Evolutionary conservation across 1,140 invertebrate genomes (phyloP), one percentile per base, ranked within the genome.

Genomic region (Hyposmocoma kahamanoa): DNA sequence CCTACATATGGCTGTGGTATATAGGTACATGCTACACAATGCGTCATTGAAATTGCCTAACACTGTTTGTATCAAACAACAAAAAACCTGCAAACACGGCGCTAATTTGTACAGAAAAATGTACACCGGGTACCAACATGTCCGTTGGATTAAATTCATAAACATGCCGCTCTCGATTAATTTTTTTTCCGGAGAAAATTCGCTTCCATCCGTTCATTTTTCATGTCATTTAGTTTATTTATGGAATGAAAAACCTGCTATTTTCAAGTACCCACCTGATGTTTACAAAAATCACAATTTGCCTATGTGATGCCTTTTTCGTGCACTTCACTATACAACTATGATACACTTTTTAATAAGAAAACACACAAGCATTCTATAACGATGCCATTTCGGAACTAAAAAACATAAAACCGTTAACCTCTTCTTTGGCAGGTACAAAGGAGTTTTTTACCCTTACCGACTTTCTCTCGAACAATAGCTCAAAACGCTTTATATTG

Each of bases 401-500:
- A 83, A 80, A 79, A 80, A 79, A 72, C 55, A 65, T 59, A 45
- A 74, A 73, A 56, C 74, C 69, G 65, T 73, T 72, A 63, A 42
- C 56, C 60, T 45, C 46, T 71, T 65, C 57, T 65, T 72, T 78
- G 55, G 60, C 70, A 74, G 56, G 59, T 70, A 80, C 61, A 68
- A 74, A 72, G 55, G 53, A 45, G 59, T 77, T 72, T 76, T 75
- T 51, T 74, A 58, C 62, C 51, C 47, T 65, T 70, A 52, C 62
- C 61, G 59, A 78, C 81, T 84, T 81, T 82, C 81, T 82, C 72
- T 67, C 58, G 58, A 58, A 71, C 67, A 77, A 77, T 71, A 61
- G 62, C 59, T 65, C 57, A 71, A 76, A 75, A 71, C 63, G 54
- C 59, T 60, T 49, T 60, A 56, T 54, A 13, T 66, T 62, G 71